Evolutionary conservation across 92 coral and sea anemone genomes (phyloP).

Genomic region (Phenganax subtilis): DNA sequence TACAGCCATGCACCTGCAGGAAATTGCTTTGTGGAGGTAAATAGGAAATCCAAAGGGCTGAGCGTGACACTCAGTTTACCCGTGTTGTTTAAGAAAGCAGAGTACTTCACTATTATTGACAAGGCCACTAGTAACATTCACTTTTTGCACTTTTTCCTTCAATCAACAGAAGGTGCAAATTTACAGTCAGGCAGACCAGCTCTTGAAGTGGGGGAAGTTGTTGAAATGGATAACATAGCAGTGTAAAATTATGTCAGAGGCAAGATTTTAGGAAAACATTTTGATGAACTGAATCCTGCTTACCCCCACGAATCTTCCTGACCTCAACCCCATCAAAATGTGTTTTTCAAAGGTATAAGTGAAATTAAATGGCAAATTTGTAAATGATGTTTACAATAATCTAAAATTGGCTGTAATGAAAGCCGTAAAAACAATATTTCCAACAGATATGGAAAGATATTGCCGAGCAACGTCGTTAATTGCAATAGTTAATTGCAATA

Average conservation of each 20-base stretch:
- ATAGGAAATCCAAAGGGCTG: conserved; percentile 34
- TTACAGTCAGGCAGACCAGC: conserved; percentile 1
- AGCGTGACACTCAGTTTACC: conserved; percentile 34
- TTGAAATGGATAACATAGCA: background rate
- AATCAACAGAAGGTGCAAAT: conserved; percentile 12
- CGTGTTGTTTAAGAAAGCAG: conserved; percentile 19
- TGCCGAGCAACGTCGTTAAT: too few relatives aligned
- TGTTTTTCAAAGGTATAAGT: conserved; percentile 44
- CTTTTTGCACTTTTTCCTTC: conserved; percentile 19
- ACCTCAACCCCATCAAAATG: conserved; percentile 48
- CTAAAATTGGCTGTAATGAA: too few relatives aligned
- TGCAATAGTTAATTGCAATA: too few relatives aligned
- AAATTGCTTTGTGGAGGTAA: conserved; percentile 37
- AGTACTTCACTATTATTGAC: conserved; percentile 31
- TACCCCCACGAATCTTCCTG: conserved; percentile 51
- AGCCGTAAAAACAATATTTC: too few relatives aligned
- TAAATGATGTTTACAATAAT: too few relatives aligned
- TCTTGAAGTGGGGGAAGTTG: conserved; percentile 33
- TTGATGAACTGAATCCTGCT: conserved; percentile 14
- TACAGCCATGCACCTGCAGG: conserved; percentile 15
- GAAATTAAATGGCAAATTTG: conserved; percentile 7
- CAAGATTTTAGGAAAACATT: background rate
- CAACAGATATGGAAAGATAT: too few relatives aligned
- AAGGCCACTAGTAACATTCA: conserved; percentile 33
- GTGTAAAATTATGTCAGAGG: background rate